Evolutionary conservation across 2,888 invertebrate species (phyloP), one percentile per base, ranked within the genome.

Genomic region (Drosophila yooni): DNA sequence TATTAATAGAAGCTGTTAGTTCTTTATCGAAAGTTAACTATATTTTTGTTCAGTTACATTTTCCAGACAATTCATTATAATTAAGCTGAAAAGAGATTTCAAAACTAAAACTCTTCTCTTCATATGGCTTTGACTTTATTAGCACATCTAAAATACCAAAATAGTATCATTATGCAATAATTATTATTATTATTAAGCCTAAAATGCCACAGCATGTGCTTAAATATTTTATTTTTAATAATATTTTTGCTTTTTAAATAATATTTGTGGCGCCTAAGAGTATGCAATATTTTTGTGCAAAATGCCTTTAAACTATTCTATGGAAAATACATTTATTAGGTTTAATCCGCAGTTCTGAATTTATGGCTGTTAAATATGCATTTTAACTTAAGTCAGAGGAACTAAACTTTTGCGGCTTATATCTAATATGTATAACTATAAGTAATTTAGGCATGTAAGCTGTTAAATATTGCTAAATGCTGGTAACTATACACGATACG

Each of bases 391-490:
- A 18, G 8, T 8, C 8, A 18, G 38, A 18, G 38, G 0, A 3
- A 38, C 38, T 18, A 18, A 38, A 8, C 7, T 18, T 38, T 38
- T 38, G 8, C 3, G 38, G 38, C 38, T 6, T 3, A 8, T 0
- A 18, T 3, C 18, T 3, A 38, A 38, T 38, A 38, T 18, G 0
- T 18, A 2, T 2, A 38, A 38, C 4, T 18, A 10, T 4, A 53
- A 25, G 0, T 48, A 11, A 31, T 50, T 54, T 54, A 54, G 63
- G 69, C 58, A 63, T 25, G 56, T 50, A 33, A 18, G 70, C 38
- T 25, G n/a, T 10, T 46, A 52, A 64, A n/a, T 29, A 15, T 27
- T 29, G 21, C 6, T 43, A 21, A 27, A 50, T 27, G 18, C 48
- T 29, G 21, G 13, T 8, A n/a, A 40, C 2, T 10, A 10, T 0